Evolutionary conservation across 2,888 invertebrate genomes (phyloP).

Genomic region (Gryllus longicercus): DNA sequence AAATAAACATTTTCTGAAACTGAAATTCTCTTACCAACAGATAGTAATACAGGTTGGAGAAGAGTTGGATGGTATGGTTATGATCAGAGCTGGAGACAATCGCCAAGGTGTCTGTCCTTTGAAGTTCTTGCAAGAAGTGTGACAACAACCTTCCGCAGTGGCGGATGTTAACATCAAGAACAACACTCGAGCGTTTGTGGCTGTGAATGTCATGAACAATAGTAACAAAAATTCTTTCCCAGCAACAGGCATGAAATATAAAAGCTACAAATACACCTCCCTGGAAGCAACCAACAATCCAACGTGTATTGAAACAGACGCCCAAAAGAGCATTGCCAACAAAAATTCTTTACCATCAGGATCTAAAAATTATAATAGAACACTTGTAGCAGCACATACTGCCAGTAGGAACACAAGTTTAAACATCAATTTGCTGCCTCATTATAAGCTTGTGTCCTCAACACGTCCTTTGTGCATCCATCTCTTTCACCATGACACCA

Average conservation of each 20-base stretch:
- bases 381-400: conserved; percentile 3
- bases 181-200: background rate
- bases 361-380: conserved; percentile 9
- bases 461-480: background rate
- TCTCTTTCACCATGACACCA: conserved; percentile 7
- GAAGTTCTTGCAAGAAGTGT: conserved; percentile 92
- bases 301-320: background rate
- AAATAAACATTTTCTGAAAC: background rate
- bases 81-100: conserved; percentile 89
- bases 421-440: conserved; percentile 6
- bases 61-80: conserved; percentile 88
- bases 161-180: background rate
- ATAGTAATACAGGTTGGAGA: conserved; percentile 91
- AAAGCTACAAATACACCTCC: background rate
- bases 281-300: background rate
- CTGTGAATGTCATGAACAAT: conserved; percentile 8
- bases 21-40: conserved; percentile 42
- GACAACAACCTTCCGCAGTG: conserved; percentile 48
- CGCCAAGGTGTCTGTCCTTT: conserved; percentile 91
- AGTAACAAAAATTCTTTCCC: background rate
- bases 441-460: conserved; percentile 17
- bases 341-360: background rate
- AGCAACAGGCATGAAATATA: background rate
- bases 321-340: background rate
- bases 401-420: conserved; percentile 3